phyloP scores from a whole-genome alignment of 2,113 vertebrate species.

The Cichladusa arquata region DNA sequence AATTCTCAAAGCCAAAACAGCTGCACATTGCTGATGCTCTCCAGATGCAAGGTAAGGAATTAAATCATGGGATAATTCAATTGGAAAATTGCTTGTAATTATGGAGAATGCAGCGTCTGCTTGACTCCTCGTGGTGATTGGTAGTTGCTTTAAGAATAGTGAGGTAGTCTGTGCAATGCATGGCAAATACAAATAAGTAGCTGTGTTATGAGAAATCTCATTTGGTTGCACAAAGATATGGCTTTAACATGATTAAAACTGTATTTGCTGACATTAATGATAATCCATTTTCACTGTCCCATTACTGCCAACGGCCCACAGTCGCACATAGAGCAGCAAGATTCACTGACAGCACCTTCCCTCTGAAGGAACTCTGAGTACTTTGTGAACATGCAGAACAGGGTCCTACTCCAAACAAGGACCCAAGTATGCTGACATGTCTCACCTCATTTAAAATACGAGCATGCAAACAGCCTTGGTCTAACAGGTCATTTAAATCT shows the following conservation, averaged over 20 bases:
- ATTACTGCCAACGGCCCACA: conserved; percentile 3
- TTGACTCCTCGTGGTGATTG: conserved; percentile 74
- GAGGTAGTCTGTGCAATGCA: conserved; percentile 46
- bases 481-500: not conserved
- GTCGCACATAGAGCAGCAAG: not conserved
- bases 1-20: conserved; percentile 80
- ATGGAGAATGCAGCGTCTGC: conserved; percentile 80
- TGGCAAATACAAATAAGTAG: conserved; percentile 47
- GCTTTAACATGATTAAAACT: conserved; percentile 62
- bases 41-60: conserved; percentile 81
- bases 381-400: not conserved
- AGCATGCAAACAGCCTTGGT: not conserved
- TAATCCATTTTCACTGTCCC: conserved; percentile 54
- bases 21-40: conserved; percentile 80
- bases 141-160: conserved; percentile 72
- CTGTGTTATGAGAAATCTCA: conserved; percentile 62
- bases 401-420: not conserved
- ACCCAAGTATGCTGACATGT: not conserved
- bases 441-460: not conserved
- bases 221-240: conserved; percentile 59
- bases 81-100: conserved; percentile 85
- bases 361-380: conserved; percentile 48
- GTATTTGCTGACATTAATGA: conserved; percentile 55
- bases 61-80: conserved; percentile 84
- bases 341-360: not conserved